Evolutionary conservation across 2,888 invertebrate species (phyloP).

Genomic region (Napeogenes inachia): DNA sequence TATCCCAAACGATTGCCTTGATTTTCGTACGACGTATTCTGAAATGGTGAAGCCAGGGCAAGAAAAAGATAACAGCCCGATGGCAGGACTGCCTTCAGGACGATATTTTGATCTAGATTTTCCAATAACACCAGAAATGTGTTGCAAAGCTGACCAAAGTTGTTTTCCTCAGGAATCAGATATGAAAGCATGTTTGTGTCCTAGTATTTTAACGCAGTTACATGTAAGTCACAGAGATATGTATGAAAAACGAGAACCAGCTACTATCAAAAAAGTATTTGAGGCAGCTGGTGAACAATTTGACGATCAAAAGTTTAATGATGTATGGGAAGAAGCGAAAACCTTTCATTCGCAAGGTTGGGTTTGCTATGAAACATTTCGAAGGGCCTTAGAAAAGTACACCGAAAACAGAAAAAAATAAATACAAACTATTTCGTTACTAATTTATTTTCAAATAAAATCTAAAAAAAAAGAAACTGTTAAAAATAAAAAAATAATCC

Average conservation of each 20-base stretch:
- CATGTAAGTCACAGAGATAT: slow-evolving; percentile 61
- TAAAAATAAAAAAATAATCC: too few species aligned
- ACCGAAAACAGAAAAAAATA: slow-evolving; percentile 24
- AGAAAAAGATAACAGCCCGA: slow-evolving; percentile 38
- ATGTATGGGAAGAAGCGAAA: slow-evolving; percentile 71
- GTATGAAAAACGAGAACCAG: slow-evolving; percentile 55
- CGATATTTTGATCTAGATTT: slow-evolving; percentile 62
- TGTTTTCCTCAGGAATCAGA: slow-evolving; percentile 61
- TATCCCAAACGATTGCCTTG: slow-evolving; percentile 48
- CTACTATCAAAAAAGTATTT: slow-evolving; percentile 64
- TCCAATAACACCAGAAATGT: slow-evolving; percentile 52
- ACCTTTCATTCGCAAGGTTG: slow-evolving; percentile 67
- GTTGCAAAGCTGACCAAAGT: slow-evolving; percentile 45
- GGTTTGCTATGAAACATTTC: slow-evolving; percentile 77
- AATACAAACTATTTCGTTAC: not conserved
- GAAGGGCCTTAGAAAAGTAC: slow-evolving; percentile 42
- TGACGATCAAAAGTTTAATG: slow-evolving; percentile 65
- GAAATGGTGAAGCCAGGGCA: slow-evolving; percentile 62
- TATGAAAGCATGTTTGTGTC: slow-evolving; percentile 49
- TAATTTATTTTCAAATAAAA: too few species aligned
- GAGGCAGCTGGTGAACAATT: slow-evolving; percentile 71
- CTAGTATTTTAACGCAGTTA: slow-evolving; percentile 53
- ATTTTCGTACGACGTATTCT: slow-evolving; percentile 59
- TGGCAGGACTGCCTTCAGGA: slow-evolving; percentile 64
- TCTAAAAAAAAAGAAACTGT: too few species aligned